Evolutionary conservation across 2,113 vertebrate species (phyloP), one percentile per base, ranked within the genome.

Genomic region (Bos javanicus): DNA sequence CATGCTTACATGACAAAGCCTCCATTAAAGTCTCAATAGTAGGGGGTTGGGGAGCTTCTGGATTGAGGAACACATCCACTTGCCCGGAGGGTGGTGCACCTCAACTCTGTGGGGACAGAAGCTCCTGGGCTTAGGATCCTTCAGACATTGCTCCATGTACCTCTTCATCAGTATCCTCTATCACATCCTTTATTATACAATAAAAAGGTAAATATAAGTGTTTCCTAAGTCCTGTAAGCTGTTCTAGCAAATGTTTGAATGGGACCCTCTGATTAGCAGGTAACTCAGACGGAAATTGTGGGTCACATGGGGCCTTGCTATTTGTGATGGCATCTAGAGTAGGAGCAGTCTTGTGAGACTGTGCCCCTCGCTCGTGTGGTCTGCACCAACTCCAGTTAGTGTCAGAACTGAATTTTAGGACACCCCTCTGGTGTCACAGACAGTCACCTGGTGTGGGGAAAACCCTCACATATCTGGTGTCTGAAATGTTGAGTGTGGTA

Each of bases 121-220:
- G 54, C 43, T 91, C 15, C 1, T 0, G 7, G 7, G 17, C 78
- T 62, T 36, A 0, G 21, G 21, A 67, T 10, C 13, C 81, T 85
- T 11, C 10, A 0, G 30, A 28, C 39, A 30, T 33, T 30, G 2
- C 3, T 10, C 10, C 36, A 6, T 7, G 19, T 25, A 19, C 26
- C 26, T 54, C 28, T 71, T 16, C 80, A 56, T 54, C 50, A 17
- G 28, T 25, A 43, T 56, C 13, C 50, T 30, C 15, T 26, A 33
- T 19, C 50, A 84, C 3, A 9, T 56, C 28, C 3, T 84, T 62
- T 46, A 54, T 67, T 54, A 33, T 16, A 54, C 43, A 54, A 9
- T 83, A 92, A 84, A 56, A 28, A 5, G 8, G 13, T n/a, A 71
- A 71, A 71, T 16, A 10, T 48, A 80, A 80, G 60, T 46, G 36